Percentiles rank a stretch among this genome's conserved stretches.
Conservation (phyloP, 2,113 vertebrate species). For the Anhinga anhinga region DNA sequence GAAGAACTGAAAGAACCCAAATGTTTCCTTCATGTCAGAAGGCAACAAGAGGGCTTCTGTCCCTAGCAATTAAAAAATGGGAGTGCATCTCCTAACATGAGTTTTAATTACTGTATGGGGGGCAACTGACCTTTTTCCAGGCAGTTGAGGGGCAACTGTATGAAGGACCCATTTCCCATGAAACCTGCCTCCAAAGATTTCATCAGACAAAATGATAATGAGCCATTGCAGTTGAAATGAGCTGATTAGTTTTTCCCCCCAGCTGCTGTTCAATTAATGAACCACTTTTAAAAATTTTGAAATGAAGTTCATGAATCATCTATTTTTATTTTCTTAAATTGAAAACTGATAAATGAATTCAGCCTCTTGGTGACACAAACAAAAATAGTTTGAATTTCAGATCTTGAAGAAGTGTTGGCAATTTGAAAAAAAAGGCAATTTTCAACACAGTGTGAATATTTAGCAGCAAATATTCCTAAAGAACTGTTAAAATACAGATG, state of each 20-base stretch:
- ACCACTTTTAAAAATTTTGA: slow-evolving; percentile 55
- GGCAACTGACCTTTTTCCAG: neutral
- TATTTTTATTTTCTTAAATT: slow-evolving; percentile 63
- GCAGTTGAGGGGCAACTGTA: neutral
- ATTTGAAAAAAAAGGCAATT: neutral
- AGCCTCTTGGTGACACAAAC: slow-evolving; percentile 34
- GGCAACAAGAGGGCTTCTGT: neutral
- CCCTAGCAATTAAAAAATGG: neutral
- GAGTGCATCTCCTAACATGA: neutral
- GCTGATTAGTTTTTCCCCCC: slow-evolving; percentile 60
- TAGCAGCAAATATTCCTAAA: slow-evolving; percentile 50
- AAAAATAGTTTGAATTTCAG: slow-evolving; percentile 50
- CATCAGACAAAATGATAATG: slow-evolving; percentile 63
- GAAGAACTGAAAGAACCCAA: neutral
- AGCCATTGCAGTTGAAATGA: slow-evolving; percentile 62
- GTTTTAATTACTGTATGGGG: slow-evolving; percentile 13
- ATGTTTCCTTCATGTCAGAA: neutral
- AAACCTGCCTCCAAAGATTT: slow-evolving; percentile 51
- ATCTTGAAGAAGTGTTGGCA: neutral
- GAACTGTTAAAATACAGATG: slow-evolving; percentile 45
- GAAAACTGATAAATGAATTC: slow-evolving; percentile 60
- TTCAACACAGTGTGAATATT: slow-evolving; percentile 24
- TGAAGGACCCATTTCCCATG: slow-evolving; percentile 39
- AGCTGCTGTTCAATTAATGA: slow-evolving; percentile 67
- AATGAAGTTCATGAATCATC: slow-evolving; percentile 62